phyloP scores from a whole-genome alignment of 2,113 vertebrate species.

The Phaethon lepturus region DNA sequence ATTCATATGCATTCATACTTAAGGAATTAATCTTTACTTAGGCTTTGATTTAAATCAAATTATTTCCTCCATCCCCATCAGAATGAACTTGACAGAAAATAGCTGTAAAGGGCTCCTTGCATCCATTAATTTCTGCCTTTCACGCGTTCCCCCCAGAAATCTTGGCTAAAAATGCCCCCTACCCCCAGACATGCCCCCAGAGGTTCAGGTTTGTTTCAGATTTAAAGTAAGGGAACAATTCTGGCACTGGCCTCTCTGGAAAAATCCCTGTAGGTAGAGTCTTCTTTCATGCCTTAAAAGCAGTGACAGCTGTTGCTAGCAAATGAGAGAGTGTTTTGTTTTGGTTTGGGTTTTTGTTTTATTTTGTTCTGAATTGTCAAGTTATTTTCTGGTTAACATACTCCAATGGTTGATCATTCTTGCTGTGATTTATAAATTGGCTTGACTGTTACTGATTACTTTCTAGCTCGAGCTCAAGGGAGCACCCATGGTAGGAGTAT shows the following conservation, averaged over 20 bases:
- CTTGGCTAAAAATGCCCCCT: neutral
- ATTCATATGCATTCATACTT: neutral
- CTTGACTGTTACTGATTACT: neutral
- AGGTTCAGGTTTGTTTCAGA: neutral
- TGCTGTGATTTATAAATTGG: neutral
- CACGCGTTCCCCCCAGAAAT: neutral
- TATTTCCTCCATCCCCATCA: neutral
- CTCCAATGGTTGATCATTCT: neutral
- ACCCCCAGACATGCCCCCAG: rapidly evolving
- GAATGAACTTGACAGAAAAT: neutral
- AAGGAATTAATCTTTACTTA: neutral
- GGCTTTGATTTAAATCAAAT: neutral
- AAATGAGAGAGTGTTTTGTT: neutral
- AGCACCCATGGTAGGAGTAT: neutral
- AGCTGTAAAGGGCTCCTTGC: neutral
- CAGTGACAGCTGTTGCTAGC: neutral
- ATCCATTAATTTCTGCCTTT: neutral
- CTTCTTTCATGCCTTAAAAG: neutral
- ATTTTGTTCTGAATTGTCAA: neutral
- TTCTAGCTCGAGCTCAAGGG: neutral
- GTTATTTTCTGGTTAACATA: neutral
- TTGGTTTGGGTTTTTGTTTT: neutral
- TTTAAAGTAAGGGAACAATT: neutral
- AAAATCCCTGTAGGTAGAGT: neutral
- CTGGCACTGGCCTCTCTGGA: neutral